Percentiles rank a stretch among this genome's conserved stretches.
phyloP scores from a whole-genome alignment of 1,140 invertebrate species.

The Drosophila rhopaloa region DNA sequence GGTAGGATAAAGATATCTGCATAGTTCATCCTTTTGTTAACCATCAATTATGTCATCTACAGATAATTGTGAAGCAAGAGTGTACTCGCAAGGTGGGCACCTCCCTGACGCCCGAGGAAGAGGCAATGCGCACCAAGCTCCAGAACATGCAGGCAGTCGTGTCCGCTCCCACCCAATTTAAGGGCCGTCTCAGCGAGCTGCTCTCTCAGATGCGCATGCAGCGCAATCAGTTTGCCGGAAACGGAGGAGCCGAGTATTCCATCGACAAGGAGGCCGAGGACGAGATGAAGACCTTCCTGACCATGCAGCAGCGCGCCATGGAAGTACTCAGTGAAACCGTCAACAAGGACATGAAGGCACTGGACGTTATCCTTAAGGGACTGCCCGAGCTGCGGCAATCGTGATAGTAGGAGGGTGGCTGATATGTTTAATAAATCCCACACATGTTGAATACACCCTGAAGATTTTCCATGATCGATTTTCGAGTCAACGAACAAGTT shows the following conservation, averaged over 20 bases:
- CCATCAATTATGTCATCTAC: too few species aligned
- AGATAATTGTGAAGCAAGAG: constrained; percentile 95
- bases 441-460: constrained; percentile 29
- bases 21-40: not conserved
- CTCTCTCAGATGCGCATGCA: constrained; percentile 94
- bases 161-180: constrained; percentile 95
- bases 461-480: constrained; percentile 33
- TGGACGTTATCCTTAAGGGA: constrained; percentile 93
- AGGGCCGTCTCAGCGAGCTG: constrained; percentile 95
- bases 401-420: constrained; percentile 23
- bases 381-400: constrained; percentile 86
- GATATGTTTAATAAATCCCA: constrained; percentile 35
- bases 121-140: constrained; percentile 92
- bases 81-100: constrained; percentile 93
- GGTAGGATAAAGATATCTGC: constrained; percentile 82
- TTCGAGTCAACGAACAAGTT: constrained; percentile 62
- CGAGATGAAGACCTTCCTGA: constrained; percentile 90
- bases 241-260: constrained; percentile 85
- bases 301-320: constrained; percentile 94
- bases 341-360: constrained; percentile 89
- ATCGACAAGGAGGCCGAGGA: constrained; percentile 87
- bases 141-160: constrained; percentile 94
- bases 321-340: constrained; percentile 92
- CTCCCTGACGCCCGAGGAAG: constrained; percentile 94
- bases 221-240: constrained; percentile 86